Percentiles rank a stretch among this genome's conserved stretches.
phyloP scores from a whole-genome alignment of 2,797 vertebrate species.

The Cephalopachus bancanus region DNA sequence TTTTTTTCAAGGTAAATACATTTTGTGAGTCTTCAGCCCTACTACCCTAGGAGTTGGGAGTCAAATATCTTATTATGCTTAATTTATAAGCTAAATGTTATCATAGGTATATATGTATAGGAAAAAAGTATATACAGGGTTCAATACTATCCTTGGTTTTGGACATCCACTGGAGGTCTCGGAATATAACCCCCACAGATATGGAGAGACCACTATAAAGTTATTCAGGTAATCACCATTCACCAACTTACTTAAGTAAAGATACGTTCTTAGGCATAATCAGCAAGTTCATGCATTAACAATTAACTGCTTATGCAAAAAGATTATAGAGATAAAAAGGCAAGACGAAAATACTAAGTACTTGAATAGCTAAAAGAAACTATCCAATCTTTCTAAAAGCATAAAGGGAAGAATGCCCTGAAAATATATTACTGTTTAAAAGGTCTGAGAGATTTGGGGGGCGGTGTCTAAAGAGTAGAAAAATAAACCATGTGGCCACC shows the following conservation, averaged over 20 bases:
- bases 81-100: not conserved
- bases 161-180: not conserved
- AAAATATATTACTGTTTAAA: conserved; percentile 66
- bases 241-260: conserved; percentile 39
- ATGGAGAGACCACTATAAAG: conserved; percentile 28
- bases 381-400: conserved; percentile 52
- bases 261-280: conserved; percentile 22
- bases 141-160: not conserved
- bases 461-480: not conserved
- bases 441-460: conserved; percentile 17
- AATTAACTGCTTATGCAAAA: conserved; percentile 70
- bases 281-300: conserved; percentile 15
- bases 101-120: not conserved
- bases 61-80: not conserved
- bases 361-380: conserved; percentile 59
- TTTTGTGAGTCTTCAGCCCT: conserved; percentile 29
- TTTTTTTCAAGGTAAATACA: conserved; percentile 37
- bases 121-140: not conserved
- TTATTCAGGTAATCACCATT: conserved; percentile 50
- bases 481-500: not conserved
- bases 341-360: conserved; percentile 61
- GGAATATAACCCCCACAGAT: not conserved
- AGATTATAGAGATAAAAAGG: conserved; percentile 61
- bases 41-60: not conserved
- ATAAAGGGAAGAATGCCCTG: conserved; percentile 46